These are phyloP conservation scores for Distichodus sexfasciatus DNA, from an alignment of 2,797 vertebrate species.

Conservation along the genomic window DNA sequence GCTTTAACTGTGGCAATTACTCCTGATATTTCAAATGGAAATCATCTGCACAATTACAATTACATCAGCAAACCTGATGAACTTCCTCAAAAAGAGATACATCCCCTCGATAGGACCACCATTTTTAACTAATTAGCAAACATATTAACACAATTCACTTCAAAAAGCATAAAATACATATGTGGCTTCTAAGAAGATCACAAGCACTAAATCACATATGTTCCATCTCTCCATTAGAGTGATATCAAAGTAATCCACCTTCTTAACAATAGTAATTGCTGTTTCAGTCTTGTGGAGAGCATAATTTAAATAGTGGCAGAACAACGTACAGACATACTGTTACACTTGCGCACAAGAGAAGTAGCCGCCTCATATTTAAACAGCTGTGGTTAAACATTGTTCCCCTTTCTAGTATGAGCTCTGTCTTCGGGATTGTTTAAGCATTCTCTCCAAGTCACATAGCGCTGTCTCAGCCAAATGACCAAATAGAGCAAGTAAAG, in stretches of 20 bases:
- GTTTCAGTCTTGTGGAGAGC: no score
- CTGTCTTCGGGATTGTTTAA: slow-evolving; percentile 48
- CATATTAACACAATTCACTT: not conserved
- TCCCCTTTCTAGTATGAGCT: slow-evolving; percentile 39
- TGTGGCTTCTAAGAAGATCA: not conserved
- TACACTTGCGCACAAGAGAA: slow-evolving; percentile 31
- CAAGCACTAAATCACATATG: no score
- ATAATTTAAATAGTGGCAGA: slow-evolving; percentile 8
- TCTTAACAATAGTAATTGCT: no score
- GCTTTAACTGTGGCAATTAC: no score
- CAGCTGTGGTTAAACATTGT: slow-evolving; percentile 62
- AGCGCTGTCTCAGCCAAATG: slow-evolving; percentile 29
- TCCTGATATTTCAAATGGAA: no score
- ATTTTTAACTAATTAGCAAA: no score
- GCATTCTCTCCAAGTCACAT: slow-evolving; percentile 41
- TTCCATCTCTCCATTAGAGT: no score
- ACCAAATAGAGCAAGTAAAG: slow-evolving; percentile 19
- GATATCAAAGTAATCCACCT: no score
- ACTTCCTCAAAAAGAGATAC: no score
- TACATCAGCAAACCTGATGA: no score
- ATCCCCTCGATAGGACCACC: no score
- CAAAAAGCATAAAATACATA: not conserved
- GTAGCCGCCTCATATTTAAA: slow-evolving; percentile 60
- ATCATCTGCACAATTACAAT: no score
- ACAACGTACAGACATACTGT: slow-evolving; percentile 43